Evolutionary conservation across 23 tunicate species (phyloP).

Genomic region (Ciona savignyi): DNA sequence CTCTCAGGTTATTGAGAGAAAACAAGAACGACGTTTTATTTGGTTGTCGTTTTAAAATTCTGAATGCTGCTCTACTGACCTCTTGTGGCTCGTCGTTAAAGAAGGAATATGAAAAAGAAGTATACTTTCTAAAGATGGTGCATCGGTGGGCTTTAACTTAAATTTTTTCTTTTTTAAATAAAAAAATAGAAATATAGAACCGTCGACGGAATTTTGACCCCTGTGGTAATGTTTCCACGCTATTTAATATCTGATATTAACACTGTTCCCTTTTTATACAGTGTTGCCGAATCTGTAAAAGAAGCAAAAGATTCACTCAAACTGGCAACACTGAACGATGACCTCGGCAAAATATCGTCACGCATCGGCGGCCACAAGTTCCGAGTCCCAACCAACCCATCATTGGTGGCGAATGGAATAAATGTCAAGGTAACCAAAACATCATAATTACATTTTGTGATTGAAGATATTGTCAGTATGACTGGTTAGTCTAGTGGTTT

Average conservation of each 20-base stretch:
- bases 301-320: slow-evolving; percentile 58
- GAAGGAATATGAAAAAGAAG: slow-evolving; percentile 59
- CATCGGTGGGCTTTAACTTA: slow-evolving; percentile 19
- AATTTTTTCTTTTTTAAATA: not conserved
- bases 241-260: not conserved
- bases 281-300: slow-evolving; percentile 72
- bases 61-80: slow-evolving; percentile 38
- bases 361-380: slow-evolving; percentile 23
- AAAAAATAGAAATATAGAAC: no score
- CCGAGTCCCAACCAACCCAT: slow-evolving; percentile 76
- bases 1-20: slow-evolving; percentile 49
- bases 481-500: no score
- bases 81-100: slow-evolving; percentile 42
- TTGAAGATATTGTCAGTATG: no score
- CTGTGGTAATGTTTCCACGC: not conserved
- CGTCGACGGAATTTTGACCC: no score
- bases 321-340: slow-evolving; percentile 23
- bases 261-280: not conserved
- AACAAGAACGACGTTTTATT: slow-evolving; percentile 17
- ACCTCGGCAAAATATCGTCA: slow-evolving; percentile 29
- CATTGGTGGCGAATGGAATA: slow-evolving; percentile 46
- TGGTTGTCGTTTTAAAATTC: slow-evolving; percentile 18
- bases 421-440: slow-evolving; percentile 47
- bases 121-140: slow-evolving; percentile 32
- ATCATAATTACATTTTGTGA: no score